phyloP scores from a whole-genome alignment of 2,113 vertebrate species.

The Phoenicopterus ruber region DNA sequence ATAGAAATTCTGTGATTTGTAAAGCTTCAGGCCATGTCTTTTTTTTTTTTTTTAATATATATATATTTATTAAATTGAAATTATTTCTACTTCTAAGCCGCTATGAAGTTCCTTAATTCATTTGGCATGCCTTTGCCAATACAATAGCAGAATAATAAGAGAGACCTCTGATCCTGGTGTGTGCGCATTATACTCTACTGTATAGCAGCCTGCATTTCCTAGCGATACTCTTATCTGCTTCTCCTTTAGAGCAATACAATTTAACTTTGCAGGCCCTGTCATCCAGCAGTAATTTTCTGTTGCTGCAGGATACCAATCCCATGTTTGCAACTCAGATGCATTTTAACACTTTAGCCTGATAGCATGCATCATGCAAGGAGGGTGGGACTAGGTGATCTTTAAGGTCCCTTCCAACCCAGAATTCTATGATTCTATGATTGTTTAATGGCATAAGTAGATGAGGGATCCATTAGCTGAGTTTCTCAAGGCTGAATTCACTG shows the following conservation, averaged over 20 bases:
- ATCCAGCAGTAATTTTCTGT: slow-evolving; percentile 34
- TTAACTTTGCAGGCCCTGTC: background rate
- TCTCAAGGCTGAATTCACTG: background rate
- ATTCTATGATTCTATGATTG: background rate
- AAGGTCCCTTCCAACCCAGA: no score
- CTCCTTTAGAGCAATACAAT: background rate
- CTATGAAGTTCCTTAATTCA: slow-evolving; percentile 17
- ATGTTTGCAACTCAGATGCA: background rate
- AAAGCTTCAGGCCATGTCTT: background rate
- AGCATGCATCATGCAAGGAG: background rate
- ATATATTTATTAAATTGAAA: background rate
- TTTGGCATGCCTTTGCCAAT: background rate
- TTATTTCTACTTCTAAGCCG: background rate
- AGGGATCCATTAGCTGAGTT: background rate
- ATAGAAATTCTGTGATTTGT: background rate
- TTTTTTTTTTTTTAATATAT: background rate
- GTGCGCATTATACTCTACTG: background rate
- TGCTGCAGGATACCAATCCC: slow-evolving; percentile 11
- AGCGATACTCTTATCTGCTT: background rate
- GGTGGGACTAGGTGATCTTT: no score
- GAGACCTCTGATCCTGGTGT: background rate
- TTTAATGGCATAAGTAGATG: background rate
- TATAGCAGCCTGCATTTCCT: background rate
- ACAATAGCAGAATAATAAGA: background rate
- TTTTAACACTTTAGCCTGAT: background rate